A percentile compares a stretch with the other conserved stretches of the same genome.
These are phyloP conservation scores for Leucopsar rothschildi DNA, from an alignment of 2,113 vertebrate species.

Conservation along the genomic window DNA sequence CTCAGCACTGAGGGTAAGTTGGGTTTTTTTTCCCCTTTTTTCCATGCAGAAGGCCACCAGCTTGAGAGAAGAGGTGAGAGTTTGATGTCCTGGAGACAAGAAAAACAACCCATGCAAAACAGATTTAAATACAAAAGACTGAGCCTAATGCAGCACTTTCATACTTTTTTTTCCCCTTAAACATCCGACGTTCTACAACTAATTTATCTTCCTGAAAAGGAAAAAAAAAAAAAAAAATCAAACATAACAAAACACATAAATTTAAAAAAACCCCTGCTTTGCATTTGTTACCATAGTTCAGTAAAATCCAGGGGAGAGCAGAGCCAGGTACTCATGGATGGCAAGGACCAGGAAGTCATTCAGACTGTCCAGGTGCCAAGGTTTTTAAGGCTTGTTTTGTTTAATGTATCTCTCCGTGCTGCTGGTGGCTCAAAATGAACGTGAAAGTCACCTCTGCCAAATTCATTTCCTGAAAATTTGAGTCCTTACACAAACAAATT, in stretches of 20 bases:
- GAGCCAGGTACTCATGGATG: background rate
- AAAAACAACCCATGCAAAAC: background rate
- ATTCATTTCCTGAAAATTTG: background rate
- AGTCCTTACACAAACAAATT: background rate
- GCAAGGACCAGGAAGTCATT: constrained; percentile 14
- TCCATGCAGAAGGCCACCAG: background rate
- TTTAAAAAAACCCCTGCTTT: background rate
- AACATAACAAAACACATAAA: background rate
- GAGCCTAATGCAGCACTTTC: background rate
- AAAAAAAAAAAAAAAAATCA: no score
- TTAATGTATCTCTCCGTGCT: background rate
- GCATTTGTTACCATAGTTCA: background rate
- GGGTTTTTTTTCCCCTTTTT: background rate
- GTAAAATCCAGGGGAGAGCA: background rate
- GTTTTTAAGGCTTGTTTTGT: background rate
- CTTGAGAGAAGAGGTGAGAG: background rate
- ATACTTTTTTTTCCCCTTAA: rapidly evolving
- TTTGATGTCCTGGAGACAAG: background rate
- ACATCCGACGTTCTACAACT: background rate
- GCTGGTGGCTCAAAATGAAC: background rate
- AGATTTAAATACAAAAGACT: background rate
- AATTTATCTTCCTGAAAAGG: background rate
- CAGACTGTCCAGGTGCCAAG: background rate
- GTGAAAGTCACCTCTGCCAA: background rate
- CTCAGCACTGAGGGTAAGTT: background rate